Conservation (phyloP, 1,140 invertebrate genomes). For the Caenorhabditis latens region DNA sequence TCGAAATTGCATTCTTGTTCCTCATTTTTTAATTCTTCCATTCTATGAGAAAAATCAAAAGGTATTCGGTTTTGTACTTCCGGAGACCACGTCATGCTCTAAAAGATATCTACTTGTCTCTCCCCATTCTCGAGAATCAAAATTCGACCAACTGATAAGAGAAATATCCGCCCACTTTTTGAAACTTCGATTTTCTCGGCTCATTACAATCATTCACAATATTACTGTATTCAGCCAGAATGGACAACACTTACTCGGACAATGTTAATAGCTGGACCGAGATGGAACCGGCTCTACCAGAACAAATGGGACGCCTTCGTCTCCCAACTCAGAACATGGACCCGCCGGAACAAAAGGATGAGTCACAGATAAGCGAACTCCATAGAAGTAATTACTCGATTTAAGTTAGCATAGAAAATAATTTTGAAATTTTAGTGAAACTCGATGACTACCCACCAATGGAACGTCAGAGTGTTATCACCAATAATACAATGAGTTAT, state of each 20-base stretch:
- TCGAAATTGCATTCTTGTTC: too few species aligned
- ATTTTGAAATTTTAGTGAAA: conserved; percentile 15
- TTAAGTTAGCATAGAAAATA: background rate
- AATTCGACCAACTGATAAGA: background rate
- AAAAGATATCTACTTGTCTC: background rate
- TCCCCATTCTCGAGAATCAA: background rate
- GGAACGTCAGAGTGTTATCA: conserved; percentile 17
- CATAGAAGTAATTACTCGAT: background rate
- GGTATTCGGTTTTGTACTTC: background rate
- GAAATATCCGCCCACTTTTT: background rate
- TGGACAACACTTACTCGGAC: background rate
- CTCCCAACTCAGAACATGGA: conserved; percentile 41
- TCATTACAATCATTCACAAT: background rate
- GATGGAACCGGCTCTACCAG: conserved; percentile 15
- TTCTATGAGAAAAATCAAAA: too few species aligned
- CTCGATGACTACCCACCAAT: background rate
- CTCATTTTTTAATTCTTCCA: too few species aligned
- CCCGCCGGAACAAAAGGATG: conserved; percentile 44
- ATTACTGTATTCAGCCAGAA: background rate
- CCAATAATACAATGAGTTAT: conserved; percentile 17
- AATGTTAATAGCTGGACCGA: conserved; percentile 16
- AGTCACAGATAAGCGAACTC: conserved; percentile 28
- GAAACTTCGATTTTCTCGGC: background rate
- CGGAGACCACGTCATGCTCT: background rate
- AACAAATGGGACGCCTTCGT: background rate